A percentile compares a stretch with the other conserved stretches of the same genome.
Conservation (phyloP, 2,797 vertebrate species). For the Syngnathus rostellatus region DNA sequence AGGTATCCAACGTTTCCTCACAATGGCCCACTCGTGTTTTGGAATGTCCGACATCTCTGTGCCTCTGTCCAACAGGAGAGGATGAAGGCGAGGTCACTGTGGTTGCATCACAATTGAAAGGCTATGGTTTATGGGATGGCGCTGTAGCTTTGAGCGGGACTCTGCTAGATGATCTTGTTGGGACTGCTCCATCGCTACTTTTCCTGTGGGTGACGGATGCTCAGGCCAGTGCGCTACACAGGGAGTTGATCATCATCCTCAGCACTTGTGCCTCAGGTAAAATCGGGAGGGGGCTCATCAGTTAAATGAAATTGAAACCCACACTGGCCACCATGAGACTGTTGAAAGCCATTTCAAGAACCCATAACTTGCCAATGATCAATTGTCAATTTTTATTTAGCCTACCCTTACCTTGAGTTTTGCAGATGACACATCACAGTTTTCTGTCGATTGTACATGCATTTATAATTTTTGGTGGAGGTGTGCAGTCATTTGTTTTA, state of each 20-base stretch:
- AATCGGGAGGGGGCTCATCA: conserved; percentile 13
- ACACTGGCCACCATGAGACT: background rate
- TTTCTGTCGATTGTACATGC: too few relatives aligned
- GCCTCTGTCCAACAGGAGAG: background rate
- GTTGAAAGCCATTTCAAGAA: too few relatives aligned
- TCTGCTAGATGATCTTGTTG: conserved; percentile 35
- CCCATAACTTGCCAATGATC: background rate
- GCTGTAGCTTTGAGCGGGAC: conserved; percentile 43
- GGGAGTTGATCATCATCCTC: conserved; percentile 45
- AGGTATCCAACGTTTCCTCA: conserved; percentile 34
- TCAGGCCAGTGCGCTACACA: conserved; percentile 73
- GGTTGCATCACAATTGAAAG: conserved; percentile 74
- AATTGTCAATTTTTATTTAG: background rate
- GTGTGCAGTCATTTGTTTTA: too few relatives aligned
- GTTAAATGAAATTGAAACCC: background rate
- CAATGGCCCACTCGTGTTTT: background rate
- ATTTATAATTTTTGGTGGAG: too few relatives aligned
- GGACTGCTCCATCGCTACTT: conserved; percentile 65
- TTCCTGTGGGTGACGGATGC: conserved; percentile 79
- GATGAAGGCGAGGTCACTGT: conserved; percentile 66
- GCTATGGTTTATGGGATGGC: conserved; percentile 78
- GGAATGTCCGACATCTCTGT: background rate
- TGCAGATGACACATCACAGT: too few relatives aligned
- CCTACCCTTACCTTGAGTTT: too few relatives aligned
- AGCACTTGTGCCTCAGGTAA: conserved; percentile 54